A percentile compares a stretch with the other conserved stretches of the same genome.
These are phyloP conservation scores for Uropsilus gracilis DNA, from an alignment of 2,113 vertebrate genomes.

Conservation along the genomic window DNA sequence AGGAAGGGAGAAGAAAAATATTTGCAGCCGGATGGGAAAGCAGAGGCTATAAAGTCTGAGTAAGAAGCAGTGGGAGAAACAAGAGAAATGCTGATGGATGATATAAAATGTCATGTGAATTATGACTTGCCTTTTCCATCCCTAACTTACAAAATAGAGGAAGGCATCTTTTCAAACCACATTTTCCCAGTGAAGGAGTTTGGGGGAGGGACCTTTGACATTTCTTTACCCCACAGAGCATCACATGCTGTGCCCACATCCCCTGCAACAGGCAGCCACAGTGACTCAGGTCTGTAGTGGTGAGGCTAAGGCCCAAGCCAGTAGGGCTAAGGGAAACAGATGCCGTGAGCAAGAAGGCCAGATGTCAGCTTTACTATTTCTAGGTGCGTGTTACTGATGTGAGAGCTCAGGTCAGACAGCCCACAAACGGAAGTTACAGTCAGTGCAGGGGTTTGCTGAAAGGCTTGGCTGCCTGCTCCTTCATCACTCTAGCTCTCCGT, in stretches of 20 bases:
- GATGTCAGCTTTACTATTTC: background rate
- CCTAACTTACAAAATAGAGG: background rate
- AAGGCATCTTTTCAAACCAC: background rate
- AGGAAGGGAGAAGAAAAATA: background rate
- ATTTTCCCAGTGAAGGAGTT: background rate
- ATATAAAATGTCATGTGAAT: background rate
- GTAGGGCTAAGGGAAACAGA: rapidly evolving
- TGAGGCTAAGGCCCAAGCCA: background rate
- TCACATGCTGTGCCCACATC: conserved; percentile 57
- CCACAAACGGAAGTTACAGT: rapidly evolving
- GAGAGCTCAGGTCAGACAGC: background rate
- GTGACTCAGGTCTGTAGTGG: conserved; percentile 40
- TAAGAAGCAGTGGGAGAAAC: background rate
- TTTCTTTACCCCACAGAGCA: background rate
- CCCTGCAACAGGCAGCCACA: background rate
- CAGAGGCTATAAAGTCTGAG: background rate
- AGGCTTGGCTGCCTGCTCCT: background rate
- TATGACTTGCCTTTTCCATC: background rate
- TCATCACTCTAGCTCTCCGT: background rate
- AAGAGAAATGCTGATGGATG: background rate
- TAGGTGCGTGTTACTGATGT: background rate
- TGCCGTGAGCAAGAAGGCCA: too few relatives aligned
- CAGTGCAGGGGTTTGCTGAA: background rate
- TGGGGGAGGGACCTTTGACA: background rate
- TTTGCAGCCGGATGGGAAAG: background rate